Evolutionary conservation across 2,113 vertebrate species (phyloP).

Genomic region (Pterocles orientalis): DNA sequence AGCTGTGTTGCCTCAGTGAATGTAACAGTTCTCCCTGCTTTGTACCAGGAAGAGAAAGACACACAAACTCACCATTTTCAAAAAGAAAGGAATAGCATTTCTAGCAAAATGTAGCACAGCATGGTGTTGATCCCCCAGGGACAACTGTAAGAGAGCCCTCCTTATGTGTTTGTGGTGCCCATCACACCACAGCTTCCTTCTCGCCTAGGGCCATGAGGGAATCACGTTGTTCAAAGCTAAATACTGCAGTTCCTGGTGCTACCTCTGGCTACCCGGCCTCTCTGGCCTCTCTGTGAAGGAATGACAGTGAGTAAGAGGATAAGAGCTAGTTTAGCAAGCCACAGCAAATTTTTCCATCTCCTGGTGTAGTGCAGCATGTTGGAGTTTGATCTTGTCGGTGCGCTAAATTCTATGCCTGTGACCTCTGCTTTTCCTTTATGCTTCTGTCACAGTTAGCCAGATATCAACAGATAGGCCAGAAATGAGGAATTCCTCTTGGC

Average conservation of each 20-base stretch:
- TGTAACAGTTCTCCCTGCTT: not conserved
- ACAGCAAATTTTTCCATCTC: not conserved
- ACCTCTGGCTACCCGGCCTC: not conserved
- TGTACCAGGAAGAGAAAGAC: not conserved
- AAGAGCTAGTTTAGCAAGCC: not conserved
- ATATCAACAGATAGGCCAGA: not conserved
- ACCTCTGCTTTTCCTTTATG: conserved; percentile 12
- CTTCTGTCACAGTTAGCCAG: conserved; percentile 20
- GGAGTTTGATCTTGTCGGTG: not conserved
- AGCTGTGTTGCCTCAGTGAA: not conserved
- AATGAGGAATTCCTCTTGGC: not conserved
- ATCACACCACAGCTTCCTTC: not conserved
- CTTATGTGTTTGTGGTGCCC: not conserved
- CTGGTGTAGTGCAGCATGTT: not conserved
- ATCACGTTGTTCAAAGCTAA: not conserved
- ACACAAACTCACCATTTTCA: not conserved
- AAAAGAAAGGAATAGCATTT: not conserved
- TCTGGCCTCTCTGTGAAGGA: not conserved
- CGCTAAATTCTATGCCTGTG: not conserved
- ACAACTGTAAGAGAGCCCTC: not conserved
- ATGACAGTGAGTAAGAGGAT: not conserved
- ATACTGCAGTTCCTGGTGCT: not conserved
- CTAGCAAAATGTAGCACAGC: not conserved
- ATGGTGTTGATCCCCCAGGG: not conserved
- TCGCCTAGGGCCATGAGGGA: not conserved